Evolutionary conservation across 2,888 invertebrate species (phyloP).

Genomic region (Thymelicus lineola): DNA sequence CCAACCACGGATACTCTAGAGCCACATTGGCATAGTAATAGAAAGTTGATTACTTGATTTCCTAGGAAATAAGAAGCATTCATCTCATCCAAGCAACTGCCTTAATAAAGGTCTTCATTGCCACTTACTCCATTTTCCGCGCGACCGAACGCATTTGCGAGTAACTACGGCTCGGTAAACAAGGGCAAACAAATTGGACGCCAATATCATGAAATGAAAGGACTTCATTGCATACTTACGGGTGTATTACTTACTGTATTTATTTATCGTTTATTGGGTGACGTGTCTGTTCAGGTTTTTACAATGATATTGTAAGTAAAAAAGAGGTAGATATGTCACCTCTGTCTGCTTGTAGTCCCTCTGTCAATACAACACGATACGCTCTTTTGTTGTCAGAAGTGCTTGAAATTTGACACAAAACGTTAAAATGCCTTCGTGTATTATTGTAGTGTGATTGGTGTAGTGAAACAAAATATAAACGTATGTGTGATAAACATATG

Average conservation of each 20-base stretch:
- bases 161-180: slow-evolving; percentile 46
- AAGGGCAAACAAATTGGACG: not conserved
- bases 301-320: no score
- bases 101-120: slow-evolving; percentile 6
- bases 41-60: slow-evolving; percentile 5
- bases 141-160: slow-evolving; percentile 57
- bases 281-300: no score
- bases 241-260: not conserved
- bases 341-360: no score
- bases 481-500: no score
- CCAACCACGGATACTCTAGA: no score
- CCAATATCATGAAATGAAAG: not conserved
- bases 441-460: no score
- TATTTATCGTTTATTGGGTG: not conserved
- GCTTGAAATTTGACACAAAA: no score
- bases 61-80: not conserved
- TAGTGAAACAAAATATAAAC: no score
- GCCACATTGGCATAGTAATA: not conserved
- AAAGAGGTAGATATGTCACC: no score
- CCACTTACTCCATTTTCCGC: slow-evolving; percentile 66
- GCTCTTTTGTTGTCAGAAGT: no score
- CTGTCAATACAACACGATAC: no score
- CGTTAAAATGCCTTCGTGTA: no score
- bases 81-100: slow-evolving; percentile 8
- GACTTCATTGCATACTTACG: not conserved